Evolutionary conservation across 2,797 vertebrate genomes (phyloP), one percentile per base, ranked within the genome.

Genomic region (Benthosema pterotum): DNA sequence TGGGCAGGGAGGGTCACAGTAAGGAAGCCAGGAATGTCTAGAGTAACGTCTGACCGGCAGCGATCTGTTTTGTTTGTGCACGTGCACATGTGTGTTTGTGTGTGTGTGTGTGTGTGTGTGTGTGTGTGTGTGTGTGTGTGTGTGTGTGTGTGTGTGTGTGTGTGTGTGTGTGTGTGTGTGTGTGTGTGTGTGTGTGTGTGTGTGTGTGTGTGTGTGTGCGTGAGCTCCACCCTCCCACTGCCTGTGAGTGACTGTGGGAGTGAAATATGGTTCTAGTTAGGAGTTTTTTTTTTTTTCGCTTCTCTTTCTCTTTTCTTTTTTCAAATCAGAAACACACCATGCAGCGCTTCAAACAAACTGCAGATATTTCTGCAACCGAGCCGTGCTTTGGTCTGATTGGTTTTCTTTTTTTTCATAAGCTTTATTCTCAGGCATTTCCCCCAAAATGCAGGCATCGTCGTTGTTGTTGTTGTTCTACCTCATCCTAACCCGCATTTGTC

Each of bases 231-330:
- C 82, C 85, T 83, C 32, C 32, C 32, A 9, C 67, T 80, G 84
- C 73, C 86, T 64, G 60, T 75, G 77, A 81, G 83, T 88, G 84
- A 85, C 83, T 87, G 83, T 79, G 79, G 80, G 79, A 86, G 78
- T 68, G 64, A 89, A 93, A 94, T 91, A 84, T 93, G 92, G 90
- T 93, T 93, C 87, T 84, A 91, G 88, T 93, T 92, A 92, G 75
- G 80, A 74, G 70, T 60, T 74, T 86, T 87, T 68, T 83, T 72
- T 1, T 38, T 2, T 38, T 38, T 38, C 22, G n/a, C n/a, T n/a
- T n/a, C n/a, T n/a, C n/a, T n/a, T n/a, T 70, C 62, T 75, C 5
- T 25, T 25, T 25, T 25, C 22, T 86, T 87, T n/a, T 68, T 83
- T 72, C 68, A 90, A 89, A 88, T 89, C 78, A 87, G 86, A 88